Evolutionary conservation across 1,140 invertebrate species (phyloP).

Genomic region (Tetraneura akinire): DNA sequence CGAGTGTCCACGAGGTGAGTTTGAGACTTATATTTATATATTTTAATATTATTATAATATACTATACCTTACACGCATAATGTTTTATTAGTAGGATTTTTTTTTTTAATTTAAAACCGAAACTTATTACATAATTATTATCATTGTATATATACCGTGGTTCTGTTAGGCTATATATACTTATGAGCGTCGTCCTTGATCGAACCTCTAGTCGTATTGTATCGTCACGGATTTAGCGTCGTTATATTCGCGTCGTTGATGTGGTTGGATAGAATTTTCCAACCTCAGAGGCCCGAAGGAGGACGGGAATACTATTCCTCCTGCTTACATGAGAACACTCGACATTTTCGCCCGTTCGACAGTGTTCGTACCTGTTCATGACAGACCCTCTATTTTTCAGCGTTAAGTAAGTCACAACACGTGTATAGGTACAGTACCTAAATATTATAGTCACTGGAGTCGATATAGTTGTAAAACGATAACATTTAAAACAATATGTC

Average conservation of each 20-base stretch:
- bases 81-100: background rate
- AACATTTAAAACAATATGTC: background rate
- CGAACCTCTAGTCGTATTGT: slow-evolving; percentile 21
- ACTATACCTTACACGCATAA: background rate
- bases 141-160: background rate
- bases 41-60: background rate
- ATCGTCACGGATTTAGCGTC: slow-evolving; percentile 32
- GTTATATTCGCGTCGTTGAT: slow-evolving; percentile 34
- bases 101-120: background rate
- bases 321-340: slow-evolving; percentile 39
- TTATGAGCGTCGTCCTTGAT: slow-evolving; percentile 21
- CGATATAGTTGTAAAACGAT: slow-evolving; percentile 27
- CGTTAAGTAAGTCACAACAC: slow-evolving; percentile 48
- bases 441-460: slow-evolving; percentile 10
- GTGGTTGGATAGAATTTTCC: slow-evolving; percentile 43
- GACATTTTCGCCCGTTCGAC: slow-evolving; percentile 25
- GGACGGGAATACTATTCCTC: slow-evolving; percentile 41
- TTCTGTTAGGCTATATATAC: slow-evolving; percentile 36
- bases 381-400: slow-evolving; percentile 51
- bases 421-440: background rate
- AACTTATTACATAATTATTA: background rate
- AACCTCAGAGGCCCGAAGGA: slow-evolving; percentile 26
- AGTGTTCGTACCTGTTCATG: slow-evolving; percentile 42
- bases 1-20: slow-evolving; percentile 46
- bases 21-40: background rate